Evolutionary conservation across 1,140 invertebrate genomes (phyloP).

Genomic region (Episyrphus balteatus): DNA sequence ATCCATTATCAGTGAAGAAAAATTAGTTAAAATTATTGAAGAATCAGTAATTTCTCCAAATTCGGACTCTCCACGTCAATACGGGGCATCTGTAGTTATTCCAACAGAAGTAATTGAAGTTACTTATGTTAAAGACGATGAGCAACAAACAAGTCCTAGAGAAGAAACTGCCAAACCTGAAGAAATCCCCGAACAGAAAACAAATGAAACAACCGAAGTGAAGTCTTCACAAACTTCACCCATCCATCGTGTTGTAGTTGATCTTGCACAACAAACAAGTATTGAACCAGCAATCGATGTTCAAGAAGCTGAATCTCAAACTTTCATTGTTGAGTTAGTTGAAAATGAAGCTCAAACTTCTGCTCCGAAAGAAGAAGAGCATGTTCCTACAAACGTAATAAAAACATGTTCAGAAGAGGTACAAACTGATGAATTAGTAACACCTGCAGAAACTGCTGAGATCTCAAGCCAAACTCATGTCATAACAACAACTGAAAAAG

Average conservation of each 20-base stretch:
- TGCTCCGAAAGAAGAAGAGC: constrained; percentile 11
- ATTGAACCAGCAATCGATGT: constrained; percentile 28
- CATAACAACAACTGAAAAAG: constrained; percentile 38
- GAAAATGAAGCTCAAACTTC: constrained; percentile 33
- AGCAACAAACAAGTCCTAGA: constrained; percentile 39
- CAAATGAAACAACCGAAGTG: constrained; percentile 28
- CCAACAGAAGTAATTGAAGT: constrained; percentile 48
- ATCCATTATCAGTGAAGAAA: constrained; percentile 40
- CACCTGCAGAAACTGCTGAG: constrained; percentile 36
- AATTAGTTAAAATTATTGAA: constrained; percentile 52
- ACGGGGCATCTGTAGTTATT: constrained; percentile 42
- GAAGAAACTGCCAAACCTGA: constrained; percentile 2
- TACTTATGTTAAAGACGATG: constrained; percentile 38
- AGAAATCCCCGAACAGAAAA: neutral
- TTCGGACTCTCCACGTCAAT: constrained; percentile 24
- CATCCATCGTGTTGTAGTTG: constrained; percentile 36
- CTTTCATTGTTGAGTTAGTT: constrained; percentile 19
- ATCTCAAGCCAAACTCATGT: constrained; percentile 45
- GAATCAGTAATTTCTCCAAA: constrained; percentile 39
- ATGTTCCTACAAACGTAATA: neutral
- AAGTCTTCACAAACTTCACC: constrained; percentile 51
- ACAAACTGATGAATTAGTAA: constrained; percentile 24
- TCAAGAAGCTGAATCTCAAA: constrained; percentile 31
- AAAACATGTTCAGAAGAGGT: constrained; percentile 17
- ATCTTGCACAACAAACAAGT: constrained; percentile 36